phyloP scores from a whole-genome alignment of 1,140 invertebrate genomes.

The Ladona fulva region DNA sequence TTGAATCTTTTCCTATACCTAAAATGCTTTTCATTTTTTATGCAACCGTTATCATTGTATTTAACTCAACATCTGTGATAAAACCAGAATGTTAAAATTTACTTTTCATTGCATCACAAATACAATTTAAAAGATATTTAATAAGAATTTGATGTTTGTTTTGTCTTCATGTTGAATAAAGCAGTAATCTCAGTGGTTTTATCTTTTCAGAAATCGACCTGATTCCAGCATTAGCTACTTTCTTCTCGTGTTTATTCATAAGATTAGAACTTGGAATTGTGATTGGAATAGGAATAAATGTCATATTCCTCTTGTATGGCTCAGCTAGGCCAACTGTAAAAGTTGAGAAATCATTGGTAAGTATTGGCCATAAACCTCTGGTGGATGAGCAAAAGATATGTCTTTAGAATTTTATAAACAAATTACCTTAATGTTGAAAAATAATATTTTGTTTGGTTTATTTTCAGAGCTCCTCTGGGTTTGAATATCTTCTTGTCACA shows the following conservation, averaged over 20 bases:
- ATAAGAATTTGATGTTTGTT: too few relatives aligned
- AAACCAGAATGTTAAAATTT: too few relatives aligned
- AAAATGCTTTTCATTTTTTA: too few relatives aligned
- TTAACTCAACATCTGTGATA: too few relatives aligned
- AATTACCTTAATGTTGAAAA: too few relatives aligned
- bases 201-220: conserved; percentile 56
- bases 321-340: conserved; percentile 58
- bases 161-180: too few relatives aligned
- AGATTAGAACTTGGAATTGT: conserved; percentile 65
- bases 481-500: conserved; percentile 57
- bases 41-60: too few relatives aligned
- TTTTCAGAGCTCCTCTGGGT: conserved; percentile 45
- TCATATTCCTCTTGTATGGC: conserved; percentile 61
- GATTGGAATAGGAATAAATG: conserved; percentile 59
- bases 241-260: conserved; percentile 55
- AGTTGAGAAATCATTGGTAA: conserved; percentile 45
- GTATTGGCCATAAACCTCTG: conserved; percentile 17
- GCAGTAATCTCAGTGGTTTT: background rate
- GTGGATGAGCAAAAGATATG: background rate
- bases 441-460: conserved; percentile 3
- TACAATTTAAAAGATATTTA: too few relatives aligned
- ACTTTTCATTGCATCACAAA: too few relatives aligned
- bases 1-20: too few relatives aligned
- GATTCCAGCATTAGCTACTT: conserved; percentile 54
- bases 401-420: too few relatives aligned